Evolutionary conservation across 2,888 invertebrate species (phyloP), one percentile per base, ranked within the genome.

Genomic region (Agriotes lineatus): DNA sequence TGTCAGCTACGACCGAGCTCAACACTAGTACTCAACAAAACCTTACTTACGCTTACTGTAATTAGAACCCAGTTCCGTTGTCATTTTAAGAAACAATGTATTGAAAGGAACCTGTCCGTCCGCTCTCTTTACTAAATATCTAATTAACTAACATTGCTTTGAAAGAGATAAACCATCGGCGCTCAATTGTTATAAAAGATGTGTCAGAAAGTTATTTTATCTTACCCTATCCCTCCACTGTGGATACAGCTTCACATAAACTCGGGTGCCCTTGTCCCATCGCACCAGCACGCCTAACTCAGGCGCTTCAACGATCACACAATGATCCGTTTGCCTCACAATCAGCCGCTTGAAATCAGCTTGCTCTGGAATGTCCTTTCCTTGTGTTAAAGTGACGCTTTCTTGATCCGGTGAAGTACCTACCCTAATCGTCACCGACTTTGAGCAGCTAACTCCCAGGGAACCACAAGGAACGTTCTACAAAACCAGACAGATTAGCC

Each of bases 201-300:
- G n/a, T n/a, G n/a, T n/a, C n/a, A n/a, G n/a, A n/a, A n/a, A n/a
- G n/a, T n/a, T n/a, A n/a, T n/a, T n/a, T n/a, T n/a, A n/a, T n/a
- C n/a, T n/a, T n/a, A 93, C 93, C 85, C 90, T 89, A 69, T 90
- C 89, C 79, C 91, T 91, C 94, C 95, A 96, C 74, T 90, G 89
- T 10, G 93, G 89, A 78, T 91, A 90, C 1, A 94, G 85, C 79
- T 90, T 92, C 5, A 96, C 88, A 80, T 96, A 94, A 16, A 95
- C 91, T 59, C 95, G 86, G n/a, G 96, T 94, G 7, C 92, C 93
- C 77, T 87, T 88, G 82, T 97, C 96, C 96, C 96, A 97, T 78
- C 94, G 93, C 1, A 97, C 82, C 48, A 91, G 90, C 62, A 96
- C 80, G 7, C 93, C 94, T 1, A 95, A 84, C 44, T 92, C 90